phyloP scores from a whole-genome alignment of 1,140 invertebrate genomes.

The Calliphora vicina region DNA sequence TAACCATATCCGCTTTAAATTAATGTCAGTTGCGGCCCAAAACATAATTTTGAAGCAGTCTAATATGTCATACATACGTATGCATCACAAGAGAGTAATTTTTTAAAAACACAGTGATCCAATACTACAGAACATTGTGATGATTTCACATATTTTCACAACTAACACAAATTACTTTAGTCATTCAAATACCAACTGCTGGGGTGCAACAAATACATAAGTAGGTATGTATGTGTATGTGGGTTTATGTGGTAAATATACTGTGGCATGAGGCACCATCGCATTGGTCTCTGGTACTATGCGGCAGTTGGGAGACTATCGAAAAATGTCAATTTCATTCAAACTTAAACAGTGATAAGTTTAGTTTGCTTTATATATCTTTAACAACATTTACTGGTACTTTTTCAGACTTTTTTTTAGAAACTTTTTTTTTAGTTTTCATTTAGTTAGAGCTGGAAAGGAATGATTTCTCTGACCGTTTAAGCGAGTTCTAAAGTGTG shows the following conservation, averaged over 20 bases:
- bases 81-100: too few relatives aligned
- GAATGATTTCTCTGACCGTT: too few relatives aligned
- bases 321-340: constrained; percentile 31
- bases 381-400: constrained; percentile 22
- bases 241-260: too few relatives aligned
- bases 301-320: not conserved
- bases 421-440: not conserved
- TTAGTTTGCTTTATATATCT: constrained; percentile 10
- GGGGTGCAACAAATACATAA: not conserved
- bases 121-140: not conserved
- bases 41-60: not conserved
- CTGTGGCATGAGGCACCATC: too few relatives aligned
- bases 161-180: not conserved
- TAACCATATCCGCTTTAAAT: too few relatives aligned
- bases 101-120: too few relatives aligned
- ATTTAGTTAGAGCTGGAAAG: too few relatives aligned
- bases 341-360: constrained; percentile 20
- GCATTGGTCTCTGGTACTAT: not conserved
- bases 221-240: too few relatives aligned
- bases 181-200: not conserved
- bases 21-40: too few relatives aligned
- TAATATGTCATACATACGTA: too few relatives aligned
- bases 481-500: too few relatives aligned
- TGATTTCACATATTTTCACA: not conserved
- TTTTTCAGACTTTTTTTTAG: not conserved